Conservation (phyloP, 2,888 invertebrate species). For the Andrena trimmerana region DNA sequence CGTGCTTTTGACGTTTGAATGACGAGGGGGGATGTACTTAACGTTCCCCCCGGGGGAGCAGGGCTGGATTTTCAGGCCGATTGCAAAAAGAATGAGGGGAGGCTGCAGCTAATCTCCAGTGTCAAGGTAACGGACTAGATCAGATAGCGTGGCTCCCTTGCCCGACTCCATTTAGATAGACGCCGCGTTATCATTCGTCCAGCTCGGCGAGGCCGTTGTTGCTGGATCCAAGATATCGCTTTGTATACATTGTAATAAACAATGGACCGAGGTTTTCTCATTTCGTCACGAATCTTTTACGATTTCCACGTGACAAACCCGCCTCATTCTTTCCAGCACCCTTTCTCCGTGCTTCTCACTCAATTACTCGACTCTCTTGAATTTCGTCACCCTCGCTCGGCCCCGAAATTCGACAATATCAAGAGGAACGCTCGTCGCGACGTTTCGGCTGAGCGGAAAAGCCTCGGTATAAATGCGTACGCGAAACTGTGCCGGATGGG, state of each 20-base stretch:
- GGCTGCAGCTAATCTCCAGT: conserved; percentile 70
- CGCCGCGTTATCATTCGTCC: conserved; percentile 48
- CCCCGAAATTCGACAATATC: no score
- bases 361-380: no score
- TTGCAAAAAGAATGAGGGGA: conserved; percentile 56
- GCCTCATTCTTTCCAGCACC: no score
- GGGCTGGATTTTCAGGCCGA: conserved; percentile 55
- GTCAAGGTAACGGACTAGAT: conserved; percentile 72
- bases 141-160: conserved; percentile 68
- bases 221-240: conserved; percentile 13
- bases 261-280: conserved; percentile 12
- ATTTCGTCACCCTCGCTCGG: no score
- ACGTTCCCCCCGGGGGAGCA: conserved; percentile 49
- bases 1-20: conserved; percentile 71
- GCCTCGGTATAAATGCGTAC: conserved; percentile 25
- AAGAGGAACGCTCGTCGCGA: not conserved
- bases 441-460: conserved; percentile 5
- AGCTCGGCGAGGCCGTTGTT: conserved; percentile 48
- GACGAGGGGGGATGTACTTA: conserved; percentile 59
- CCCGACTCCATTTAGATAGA: conserved; percentile 60
- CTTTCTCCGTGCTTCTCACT: no score
- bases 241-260: not conserved
- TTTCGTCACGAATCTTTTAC: conserved; percentile 16
- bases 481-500: conserved; percentile 1
- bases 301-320: not conserved